Percentiles rank a stretch among this genome's conserved stretches.
Conservation (phyloP, 2,797 vertebrate species). For the Karalla daura region DNA sequence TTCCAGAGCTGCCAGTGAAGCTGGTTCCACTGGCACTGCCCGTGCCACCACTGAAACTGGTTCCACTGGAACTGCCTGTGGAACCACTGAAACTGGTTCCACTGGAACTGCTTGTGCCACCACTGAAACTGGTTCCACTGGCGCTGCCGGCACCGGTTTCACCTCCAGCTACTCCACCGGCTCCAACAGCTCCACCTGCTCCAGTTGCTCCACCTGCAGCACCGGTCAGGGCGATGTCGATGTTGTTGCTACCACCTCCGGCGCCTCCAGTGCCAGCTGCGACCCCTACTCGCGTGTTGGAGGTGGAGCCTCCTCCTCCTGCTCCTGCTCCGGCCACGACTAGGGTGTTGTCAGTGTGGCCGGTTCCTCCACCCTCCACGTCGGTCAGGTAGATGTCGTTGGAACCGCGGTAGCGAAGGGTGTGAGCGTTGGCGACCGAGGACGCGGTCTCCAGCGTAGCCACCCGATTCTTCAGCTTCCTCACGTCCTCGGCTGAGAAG, state of each 20-base stretch:
- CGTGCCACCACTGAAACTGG: not conserved
- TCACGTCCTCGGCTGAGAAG: slow-evolving; percentile 90
- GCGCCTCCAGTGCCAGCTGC: not conserved
- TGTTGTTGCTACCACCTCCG: not conserved
- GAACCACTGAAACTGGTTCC: not conserved
- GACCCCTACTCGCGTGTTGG: slow-evolving; percentile 26
- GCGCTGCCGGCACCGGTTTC: not conserved
- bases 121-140: not conserved
- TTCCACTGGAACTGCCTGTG: not conserved
- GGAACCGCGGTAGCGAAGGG: slow-evolving; percentile 38
- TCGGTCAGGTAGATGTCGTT: slow-evolving; percentile 48
- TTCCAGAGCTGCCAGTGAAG: not conserved
- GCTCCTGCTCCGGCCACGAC: slow-evolving; percentile 18
- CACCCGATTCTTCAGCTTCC: slow-evolving; percentile 90
- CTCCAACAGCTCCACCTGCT: not conserved
- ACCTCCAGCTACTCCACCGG: not conserved
- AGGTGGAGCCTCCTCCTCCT: slow-evolving; percentile 17
- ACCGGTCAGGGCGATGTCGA: not conserved
- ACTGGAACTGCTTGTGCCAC: not conserved
- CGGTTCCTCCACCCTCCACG: slow-evolving; percentile 9
- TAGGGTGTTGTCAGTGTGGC: slow-evolving; percentile 41
- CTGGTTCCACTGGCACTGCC: slow-evolving; percentile 3
- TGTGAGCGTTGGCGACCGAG: slow-evolving; percentile 18
- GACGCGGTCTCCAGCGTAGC: slow-evolving; percentile 79
- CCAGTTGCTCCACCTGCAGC: not conserved